Conservation (phyloP, 2,797 vertebrate species). For the Myotis pilosus region DNA sequence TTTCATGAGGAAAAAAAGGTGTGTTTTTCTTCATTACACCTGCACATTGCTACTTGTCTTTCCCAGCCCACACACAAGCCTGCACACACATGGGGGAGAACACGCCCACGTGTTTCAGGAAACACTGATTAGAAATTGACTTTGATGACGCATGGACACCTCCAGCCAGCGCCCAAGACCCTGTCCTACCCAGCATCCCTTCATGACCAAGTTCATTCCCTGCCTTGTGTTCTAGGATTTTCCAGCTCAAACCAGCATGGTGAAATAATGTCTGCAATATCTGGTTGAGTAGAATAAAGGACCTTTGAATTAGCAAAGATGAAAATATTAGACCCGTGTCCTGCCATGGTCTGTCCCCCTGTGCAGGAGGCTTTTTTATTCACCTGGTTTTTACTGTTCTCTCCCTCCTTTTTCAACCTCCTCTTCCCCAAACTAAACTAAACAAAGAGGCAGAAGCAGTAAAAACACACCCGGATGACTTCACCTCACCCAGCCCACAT, state of each 20-base stretch:
- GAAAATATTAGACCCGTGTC: not conserved
- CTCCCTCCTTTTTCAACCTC: not conserved
- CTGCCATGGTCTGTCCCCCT: not conserved
- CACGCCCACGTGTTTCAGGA: not conserved
- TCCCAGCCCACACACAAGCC: not conserved
- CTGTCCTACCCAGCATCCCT: not conserved
- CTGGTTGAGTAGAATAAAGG: not conserved
- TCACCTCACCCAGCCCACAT: not conserved
- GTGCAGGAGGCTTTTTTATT: not conserved
- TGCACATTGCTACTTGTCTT: not conserved
- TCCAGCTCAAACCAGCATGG: conserved; percentile 41
- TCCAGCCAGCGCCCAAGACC: not conserved
- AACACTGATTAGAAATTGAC: not conserved
- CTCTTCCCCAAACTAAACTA: not conserved
- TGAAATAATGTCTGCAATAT: conserved; percentile 27
- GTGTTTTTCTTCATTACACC: conserved; percentile 43
- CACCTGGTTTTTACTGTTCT: not conserved
- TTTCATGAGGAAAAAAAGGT: conserved; percentile 48
- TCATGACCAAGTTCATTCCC: not conserved
- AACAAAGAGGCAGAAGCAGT: not conserved
- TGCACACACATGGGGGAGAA: not conserved
- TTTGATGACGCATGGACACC: not conserved
- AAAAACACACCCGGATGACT: not conserved
- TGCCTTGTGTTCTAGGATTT: conserved; percentile 47
- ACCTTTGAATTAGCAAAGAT: not conserved